phyloP scores from a whole-genome alignment of 2,797 vertebrate species.

The Leucoraja ocellata region DNA sequence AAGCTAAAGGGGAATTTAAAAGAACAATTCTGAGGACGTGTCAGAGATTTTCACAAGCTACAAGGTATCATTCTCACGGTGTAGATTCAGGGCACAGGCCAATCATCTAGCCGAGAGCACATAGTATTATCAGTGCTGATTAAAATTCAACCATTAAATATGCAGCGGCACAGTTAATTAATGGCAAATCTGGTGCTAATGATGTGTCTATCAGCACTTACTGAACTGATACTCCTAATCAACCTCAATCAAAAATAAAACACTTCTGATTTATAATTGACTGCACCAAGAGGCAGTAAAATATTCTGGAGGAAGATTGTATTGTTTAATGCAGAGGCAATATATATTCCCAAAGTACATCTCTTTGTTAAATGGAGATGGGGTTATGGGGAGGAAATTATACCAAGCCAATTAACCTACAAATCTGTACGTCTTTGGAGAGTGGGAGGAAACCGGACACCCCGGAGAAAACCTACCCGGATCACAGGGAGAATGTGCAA shows the following conservation, averaged over 20 bases:
- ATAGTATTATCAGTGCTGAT: not conserved
- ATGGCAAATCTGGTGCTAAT: not conserved
- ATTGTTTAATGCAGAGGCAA: not conserved
- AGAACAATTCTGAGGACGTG: too few species aligned
- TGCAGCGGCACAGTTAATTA: constrained; percentile 8
- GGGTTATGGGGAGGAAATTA: too few species aligned
- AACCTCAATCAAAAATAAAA: constrained; percentile 10
- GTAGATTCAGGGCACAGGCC: not conserved
- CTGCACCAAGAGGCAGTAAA: not conserved
- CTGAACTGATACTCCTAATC: not conserved
- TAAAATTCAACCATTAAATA: constrained; percentile 3
- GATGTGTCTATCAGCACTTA: constrained; percentile 1
- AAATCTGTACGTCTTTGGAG: too few species aligned
- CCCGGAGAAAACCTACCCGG: too few species aligned
- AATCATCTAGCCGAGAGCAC: not conserved
- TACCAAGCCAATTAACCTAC: too few species aligned
- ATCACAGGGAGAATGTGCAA: too few species aligned
- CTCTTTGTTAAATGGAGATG: not conserved
- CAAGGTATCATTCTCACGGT: not conserved
- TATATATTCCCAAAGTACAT: not conserved
- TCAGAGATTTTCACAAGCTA: not conserved
- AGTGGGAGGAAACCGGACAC: too few species aligned
- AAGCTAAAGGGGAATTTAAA: too few species aligned
- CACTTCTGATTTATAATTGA: constrained; percentile 14
- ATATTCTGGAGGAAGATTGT: not conserved